phyloP scores from a whole-genome alignment of 92 coral and sea anemone genomes.

The Meandrina meandrites region DNA sequence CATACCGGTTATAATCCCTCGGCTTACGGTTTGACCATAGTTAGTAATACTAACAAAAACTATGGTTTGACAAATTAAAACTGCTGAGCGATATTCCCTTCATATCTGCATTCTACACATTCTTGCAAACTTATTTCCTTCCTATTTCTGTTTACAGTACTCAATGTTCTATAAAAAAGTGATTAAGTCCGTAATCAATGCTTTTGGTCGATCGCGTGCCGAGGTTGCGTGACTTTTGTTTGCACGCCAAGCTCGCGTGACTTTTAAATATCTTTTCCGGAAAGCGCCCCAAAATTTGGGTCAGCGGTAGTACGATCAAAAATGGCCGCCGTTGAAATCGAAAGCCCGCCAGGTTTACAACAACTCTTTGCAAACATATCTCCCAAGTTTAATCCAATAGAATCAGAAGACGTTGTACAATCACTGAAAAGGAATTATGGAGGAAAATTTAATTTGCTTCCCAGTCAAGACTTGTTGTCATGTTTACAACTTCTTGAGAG shows the following conservation, averaged over 20 bases:
- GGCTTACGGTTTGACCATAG: too few species aligned
- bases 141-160: too few species aligned
- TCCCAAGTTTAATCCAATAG: background rate
- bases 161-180: too few species aligned
- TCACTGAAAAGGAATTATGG: background rate
- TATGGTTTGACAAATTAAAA: too few species aligned
- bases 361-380: background rate
- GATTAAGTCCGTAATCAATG: too few species aligned
- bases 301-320: background rate
- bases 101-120: too few species aligned
- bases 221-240: background rate
- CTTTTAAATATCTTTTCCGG: too few species aligned
- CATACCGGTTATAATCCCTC: too few species aligned
- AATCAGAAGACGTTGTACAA: background rate
- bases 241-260: background rate
- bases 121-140: too few species aligned
- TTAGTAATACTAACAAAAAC: too few species aligned
- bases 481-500: conserved; percentile 1
- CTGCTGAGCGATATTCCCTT: too few species aligned
- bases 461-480: background rate
- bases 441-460: background rate
- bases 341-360: background rate
- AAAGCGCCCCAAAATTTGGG: background rate
- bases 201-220: background rate
- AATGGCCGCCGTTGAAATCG: background rate